Evolutionary conservation across 2,797 vertebrate genomes (phyloP).

Genomic region (Mus spretus): DNA sequence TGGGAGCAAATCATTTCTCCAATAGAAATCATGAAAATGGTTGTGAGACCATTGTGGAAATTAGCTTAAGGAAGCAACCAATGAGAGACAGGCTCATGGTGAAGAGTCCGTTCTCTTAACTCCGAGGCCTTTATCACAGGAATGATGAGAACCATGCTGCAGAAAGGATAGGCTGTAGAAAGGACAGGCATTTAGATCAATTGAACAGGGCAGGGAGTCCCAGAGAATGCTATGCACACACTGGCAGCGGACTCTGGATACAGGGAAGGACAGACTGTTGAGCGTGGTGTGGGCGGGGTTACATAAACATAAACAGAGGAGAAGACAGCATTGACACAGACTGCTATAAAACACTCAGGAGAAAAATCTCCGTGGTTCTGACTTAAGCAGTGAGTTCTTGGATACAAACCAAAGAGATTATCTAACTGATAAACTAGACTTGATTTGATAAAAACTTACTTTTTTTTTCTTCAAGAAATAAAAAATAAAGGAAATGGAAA

Average conservation of each 20-base stretch:
- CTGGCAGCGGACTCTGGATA: background rate
- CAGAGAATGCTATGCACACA: background rate
- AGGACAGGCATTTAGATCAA: background rate
- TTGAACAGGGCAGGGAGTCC: background rate
- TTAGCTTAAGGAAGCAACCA: background rate
- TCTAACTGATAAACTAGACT: background rate
- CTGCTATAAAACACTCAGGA: background rate
- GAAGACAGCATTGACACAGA: background rate
- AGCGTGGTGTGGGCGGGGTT: background rate
- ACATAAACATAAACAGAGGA: background rate
- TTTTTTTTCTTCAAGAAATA: constrained; percentile 6
- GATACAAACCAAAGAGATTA: constrained; percentile 3
- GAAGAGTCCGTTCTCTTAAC: background rate
- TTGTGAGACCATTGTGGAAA: constrained; percentile 35
- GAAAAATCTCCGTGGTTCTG: background rate
- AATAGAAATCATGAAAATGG: background rate
- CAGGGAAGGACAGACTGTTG: background rate
- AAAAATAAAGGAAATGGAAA: background rate
- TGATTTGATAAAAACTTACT: too few species aligned
- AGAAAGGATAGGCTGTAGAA: background rate
- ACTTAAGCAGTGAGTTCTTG: constrained; percentile 51
- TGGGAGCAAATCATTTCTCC: background rate
- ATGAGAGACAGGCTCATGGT: background rate
- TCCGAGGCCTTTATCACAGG: background rate
- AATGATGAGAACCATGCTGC: background rate